Conservation (phyloP, 2,113 vertebrate species). For the Gila orcuttii region DNA sequence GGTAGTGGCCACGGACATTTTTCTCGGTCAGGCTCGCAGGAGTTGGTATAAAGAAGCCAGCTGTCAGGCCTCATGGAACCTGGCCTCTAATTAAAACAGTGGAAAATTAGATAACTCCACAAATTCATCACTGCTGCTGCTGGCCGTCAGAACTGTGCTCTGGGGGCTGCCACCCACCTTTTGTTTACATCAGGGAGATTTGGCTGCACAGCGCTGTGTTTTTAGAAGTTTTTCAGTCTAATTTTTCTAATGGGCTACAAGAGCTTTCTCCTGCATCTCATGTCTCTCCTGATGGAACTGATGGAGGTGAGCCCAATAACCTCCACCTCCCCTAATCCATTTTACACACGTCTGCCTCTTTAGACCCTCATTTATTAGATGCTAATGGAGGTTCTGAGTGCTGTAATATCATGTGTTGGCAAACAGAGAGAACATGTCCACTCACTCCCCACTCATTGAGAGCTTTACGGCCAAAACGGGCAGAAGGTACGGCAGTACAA, state of each 20-base stretch:
- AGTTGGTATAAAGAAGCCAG: slow-evolving; percentile 90
- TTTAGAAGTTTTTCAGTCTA: slow-evolving; percentile 78
- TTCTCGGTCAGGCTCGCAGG: slow-evolving; percentile 94
- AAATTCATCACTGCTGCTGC: slow-evolving; percentile 93
- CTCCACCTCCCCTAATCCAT: slow-evolving; percentile 27
- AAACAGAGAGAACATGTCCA: slow-evolving; percentile 67
- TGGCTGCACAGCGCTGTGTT: slow-evolving; percentile 78
- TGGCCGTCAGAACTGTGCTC: slow-evolving; percentile 83
- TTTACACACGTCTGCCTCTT: slow-evolving; percentile 67
- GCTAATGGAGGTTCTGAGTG: slow-evolving; percentile 78
- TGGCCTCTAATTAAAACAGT: slow-evolving; percentile 99
- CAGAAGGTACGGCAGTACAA: background rate
- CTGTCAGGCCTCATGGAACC: slow-evolving; percentile 90
- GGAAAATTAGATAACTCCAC: slow-evolving; percentile 99
- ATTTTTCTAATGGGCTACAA: slow-evolving; percentile 81
- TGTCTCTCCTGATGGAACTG: slow-evolving; percentile 67
- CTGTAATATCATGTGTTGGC: slow-evolving; percentile 77
- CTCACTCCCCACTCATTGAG: background rate
- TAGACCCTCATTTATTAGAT: slow-evolving; percentile 81
- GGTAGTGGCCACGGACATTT: slow-evolving; percentile 81
- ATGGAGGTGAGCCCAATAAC: slow-evolving; percentile 63
- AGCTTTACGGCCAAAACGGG: background rate
- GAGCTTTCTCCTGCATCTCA: slow-evolving; percentile 68
- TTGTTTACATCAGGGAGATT: slow-evolving; percentile 87
- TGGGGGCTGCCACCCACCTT: slow-evolving; percentile 88